These are phyloP conservation scores for Myodes glareolus DNA, from an alignment of 2,113 vertebrate species.

Conservation along the genomic window DNA sequence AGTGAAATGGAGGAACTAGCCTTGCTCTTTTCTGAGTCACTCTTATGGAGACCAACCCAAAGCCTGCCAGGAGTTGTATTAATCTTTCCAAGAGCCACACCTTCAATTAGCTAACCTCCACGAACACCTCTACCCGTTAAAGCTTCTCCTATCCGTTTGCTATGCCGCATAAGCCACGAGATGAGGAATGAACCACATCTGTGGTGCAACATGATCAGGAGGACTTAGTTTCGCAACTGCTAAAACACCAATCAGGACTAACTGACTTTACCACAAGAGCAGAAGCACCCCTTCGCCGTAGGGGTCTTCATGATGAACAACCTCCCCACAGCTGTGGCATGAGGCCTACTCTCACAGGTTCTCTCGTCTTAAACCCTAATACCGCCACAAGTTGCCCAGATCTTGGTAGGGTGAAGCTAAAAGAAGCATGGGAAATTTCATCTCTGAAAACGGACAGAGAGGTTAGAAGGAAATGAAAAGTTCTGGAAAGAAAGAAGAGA, in stretches of 20 bases:
- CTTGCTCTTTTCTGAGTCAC: background rate
- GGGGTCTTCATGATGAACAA: background rate
- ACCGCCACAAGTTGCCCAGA: background rate
- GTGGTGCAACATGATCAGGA: background rate
- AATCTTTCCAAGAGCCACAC: background rate
- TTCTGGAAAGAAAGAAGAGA: background rate
- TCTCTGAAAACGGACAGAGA: background rate
- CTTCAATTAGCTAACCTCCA: too few relatives aligned
- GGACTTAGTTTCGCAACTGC: background rate
- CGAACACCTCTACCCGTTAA: background rate
- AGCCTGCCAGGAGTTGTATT: background rate
- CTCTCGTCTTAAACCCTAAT: background rate
- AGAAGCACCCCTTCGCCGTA: background rate
- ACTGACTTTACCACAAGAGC: background rate
- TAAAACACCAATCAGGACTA: background rate
- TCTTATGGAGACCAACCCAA: background rate
- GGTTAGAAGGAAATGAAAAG: background rate
- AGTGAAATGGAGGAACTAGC: background rate
- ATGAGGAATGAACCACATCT: background rate
- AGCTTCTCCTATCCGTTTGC: background rate
- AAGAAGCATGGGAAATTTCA: background rate
- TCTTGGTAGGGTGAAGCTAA: too few relatives aligned
- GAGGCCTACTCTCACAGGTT: accelerated
- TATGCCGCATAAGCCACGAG: background rate
- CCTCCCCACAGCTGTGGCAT: background rate